Base-by-base conservation (phyloP, 2,888 invertebrate species). In the Tridacna gigas region DNA sequence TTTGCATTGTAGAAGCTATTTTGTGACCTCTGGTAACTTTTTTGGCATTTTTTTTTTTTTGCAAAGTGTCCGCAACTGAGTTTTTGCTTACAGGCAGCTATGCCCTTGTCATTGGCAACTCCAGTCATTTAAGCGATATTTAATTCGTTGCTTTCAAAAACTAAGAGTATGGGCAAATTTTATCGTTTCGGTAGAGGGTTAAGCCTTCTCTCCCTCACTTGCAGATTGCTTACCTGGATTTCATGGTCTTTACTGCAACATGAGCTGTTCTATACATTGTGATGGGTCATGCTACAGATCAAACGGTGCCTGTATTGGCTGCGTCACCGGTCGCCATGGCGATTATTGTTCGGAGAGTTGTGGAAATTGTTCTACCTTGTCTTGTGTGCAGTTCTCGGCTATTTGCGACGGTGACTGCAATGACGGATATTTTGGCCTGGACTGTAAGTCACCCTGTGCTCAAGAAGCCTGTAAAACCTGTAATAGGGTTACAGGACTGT, bases 391-490 rank as follows among this genome's bases (percentile, higher is more conserved):
- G 67, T 26, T 20, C 20, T 78, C 77, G 4, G 88, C 81, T 3
- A 51, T 63, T 7, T 88, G 88, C 25, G 45, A 60, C 9, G 66
- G 51, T 56, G 82, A 47, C 7, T 88, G 88, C 69, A 28, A n/a
- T 9, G 22, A 67, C 18, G 85, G 82, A 9, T 85, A 60, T 37
- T 80, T 78, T 61, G 82, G 77, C 26, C 37, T 47, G 11, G 60
- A 45, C 9, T 88, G 88, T 63, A 66, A 65, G 11, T 28, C 60
- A 13, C 48, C 74, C 4, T 88, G 88, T 28, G 45, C 67, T 5
- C 71, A 84, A 69, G 28, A 5, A 3, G 79, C 74, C 9, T 87
- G 87, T 71, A 13, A 74, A 0, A 74, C 77, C 0, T 87, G 87
- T 48, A 26, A 65, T 45, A 37, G 73, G 61, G 11, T 18, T 5